Evolutionary conservation across 2,888 invertebrate species (phyloP), one percentile per base, ranked within the genome.

Genomic region (Vandiemenella viatica): DNA sequence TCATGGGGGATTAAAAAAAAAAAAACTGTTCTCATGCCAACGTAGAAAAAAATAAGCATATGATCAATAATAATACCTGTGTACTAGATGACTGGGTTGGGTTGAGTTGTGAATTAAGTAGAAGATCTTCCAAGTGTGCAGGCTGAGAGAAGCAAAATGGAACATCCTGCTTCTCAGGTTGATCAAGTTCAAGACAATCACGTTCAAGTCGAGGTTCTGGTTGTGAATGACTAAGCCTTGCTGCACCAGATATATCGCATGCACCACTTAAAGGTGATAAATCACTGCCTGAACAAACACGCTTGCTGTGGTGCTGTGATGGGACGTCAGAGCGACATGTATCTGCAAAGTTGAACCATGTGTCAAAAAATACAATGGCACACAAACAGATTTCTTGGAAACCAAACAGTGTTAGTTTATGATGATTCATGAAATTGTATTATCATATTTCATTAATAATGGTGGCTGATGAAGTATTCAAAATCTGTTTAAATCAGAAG

Each of bases 81-180:
- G 54, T 54, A n/a, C 32, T 32, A 19, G 64, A 61, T 21, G 60
- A 65, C 58, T 75, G 74, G 16, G 74, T 72, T 49, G 73, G 71
- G 62, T 76, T 75, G 59, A 78, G 65, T 64, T 85, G 85, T 42
- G 82, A 75, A 58, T 74, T 76, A 15, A 89, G 70, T 59, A 91
- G 70, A 62, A 92, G 71, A 69, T 90, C 82, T 59, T 89, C 89
- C 52, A 85, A 72, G 58, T 80, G 77, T 32, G 80, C 79, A 1
- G 93, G 92, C 66, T 93, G 93, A 22, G 93, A 92, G 73, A 87
- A 89, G 61, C 83, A 80, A 57, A 82, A 74, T 55, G 69, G 67
- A 54, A 66, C 63, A 13, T 43, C 48, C 3, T 47, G 40, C n/a
- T 43, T 42, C 2, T 26, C 42, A 7, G 61, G 59, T 16, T 62